A percentile compares a stretch with the other conserved stretches of the same genome.
Conservation (phyloP, 2,113 vertebrate species). For the Lanius collurio region DNA sequence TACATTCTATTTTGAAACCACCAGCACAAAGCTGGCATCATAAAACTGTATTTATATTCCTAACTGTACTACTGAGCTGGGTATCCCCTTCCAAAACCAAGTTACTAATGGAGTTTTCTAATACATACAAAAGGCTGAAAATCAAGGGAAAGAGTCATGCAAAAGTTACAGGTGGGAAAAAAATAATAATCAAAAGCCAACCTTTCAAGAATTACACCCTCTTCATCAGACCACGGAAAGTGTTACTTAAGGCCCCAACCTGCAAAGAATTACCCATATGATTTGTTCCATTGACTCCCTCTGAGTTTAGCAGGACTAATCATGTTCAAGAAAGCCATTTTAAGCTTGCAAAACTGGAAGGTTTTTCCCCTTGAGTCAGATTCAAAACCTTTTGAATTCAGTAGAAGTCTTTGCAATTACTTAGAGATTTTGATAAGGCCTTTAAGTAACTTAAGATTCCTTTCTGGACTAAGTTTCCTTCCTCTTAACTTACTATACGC, state of each 20-base stretch:
- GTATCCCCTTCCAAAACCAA: neutral
- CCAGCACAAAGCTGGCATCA: neutral
- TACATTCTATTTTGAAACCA: neutral
- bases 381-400: neutral
- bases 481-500: neutral
- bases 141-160: constrained; percentile 44
- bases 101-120: neutral
- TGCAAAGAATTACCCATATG: constrained; percentile 67
- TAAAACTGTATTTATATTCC: neutral
- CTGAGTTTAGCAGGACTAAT: constrained; percentile 25
- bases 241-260: constrained; percentile 64
- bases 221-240: constrained; percentile 64
- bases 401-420: neutral
- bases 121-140: constrained; percentile 20
- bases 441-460: neutral
- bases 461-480: neutral
- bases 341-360: neutral
- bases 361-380: neutral
- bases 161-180: constrained; percentile 43
- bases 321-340: constrained; percentile 9
- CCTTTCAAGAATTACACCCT: constrained; percentile 61
- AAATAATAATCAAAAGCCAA: constrained; percentile 55
- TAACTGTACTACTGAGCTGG: neutral
- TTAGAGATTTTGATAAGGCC: neutral
- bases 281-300: constrained; percentile 65